These are phyloP conservation scores for Etheostoma perlongum DNA, from an alignment of 2,797 vertebrate genomes.

Conservation along the genomic window DNA sequence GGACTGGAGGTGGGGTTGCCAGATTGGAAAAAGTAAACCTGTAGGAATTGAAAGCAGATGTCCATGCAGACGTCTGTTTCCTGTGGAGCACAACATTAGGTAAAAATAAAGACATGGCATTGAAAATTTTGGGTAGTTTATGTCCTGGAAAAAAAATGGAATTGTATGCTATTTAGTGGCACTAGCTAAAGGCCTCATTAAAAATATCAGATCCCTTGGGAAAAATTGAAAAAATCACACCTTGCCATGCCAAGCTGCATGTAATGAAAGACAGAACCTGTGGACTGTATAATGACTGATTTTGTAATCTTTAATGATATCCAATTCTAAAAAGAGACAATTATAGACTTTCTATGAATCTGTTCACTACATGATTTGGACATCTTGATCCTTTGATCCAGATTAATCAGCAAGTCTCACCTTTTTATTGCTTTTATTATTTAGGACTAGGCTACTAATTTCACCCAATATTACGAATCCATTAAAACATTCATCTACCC, in stretches of 20 bases:
- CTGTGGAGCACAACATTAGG: constrained; percentile 53
- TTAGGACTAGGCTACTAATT: background rate
- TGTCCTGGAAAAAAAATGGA: background rate
- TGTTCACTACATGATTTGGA: background rate
- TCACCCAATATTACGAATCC: background rate
- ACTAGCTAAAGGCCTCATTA: constrained; percentile 4
- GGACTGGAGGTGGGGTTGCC: constrained; percentile 56
- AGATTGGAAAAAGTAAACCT: constrained; percentile 66
- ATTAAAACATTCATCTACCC: background rate
- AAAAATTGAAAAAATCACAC: constrained; percentile 14
- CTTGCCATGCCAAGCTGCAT: background rate
- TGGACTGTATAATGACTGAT: background rate
- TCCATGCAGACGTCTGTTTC: constrained; percentile 66
- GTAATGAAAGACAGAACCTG: background rate
- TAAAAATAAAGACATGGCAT: constrained; percentile 50
- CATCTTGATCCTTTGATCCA: background rate
- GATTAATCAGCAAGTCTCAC: background rate
- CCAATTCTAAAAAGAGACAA: background rate
- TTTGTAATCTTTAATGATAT: background rate
- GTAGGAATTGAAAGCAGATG: constrained; percentile 81
- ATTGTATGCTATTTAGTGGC: background rate
- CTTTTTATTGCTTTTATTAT: background rate
- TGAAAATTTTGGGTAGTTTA: constrained; percentile 23
- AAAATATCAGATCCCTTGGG: background rate
- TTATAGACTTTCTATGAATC: background rate